These are phyloP conservation scores for Cryptoblepharus egeriae DNA, from an alignment of 2,797 vertebrate species.

Conservation along the genomic window DNA sequence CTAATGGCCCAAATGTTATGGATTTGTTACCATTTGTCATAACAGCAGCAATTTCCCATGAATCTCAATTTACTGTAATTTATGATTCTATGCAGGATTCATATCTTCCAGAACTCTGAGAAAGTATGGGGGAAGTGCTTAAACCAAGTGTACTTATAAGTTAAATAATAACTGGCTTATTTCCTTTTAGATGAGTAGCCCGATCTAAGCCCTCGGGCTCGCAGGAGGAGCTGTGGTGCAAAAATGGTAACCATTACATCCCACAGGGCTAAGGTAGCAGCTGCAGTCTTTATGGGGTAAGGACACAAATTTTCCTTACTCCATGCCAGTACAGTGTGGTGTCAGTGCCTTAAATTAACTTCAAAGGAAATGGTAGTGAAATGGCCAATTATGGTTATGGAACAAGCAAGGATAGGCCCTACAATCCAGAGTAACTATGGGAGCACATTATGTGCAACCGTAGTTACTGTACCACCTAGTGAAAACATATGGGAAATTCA, in stretches of 20 bases:
- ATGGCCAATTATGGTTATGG: background rate
- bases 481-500: too few species aligned
- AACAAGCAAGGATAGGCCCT: background rate
- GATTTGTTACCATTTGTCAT: constrained; percentile 14
- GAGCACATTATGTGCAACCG: too few species aligned
- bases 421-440: too few species aligned
- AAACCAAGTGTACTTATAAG: background rate
- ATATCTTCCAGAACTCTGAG: background rate
- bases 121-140: background rate
- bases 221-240: too few species aligned
- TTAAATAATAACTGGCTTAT: background rate
- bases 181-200: background rate
- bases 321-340: too few species aligned
- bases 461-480: too few species aligned
- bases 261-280: too few species aligned
- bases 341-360: constrained; percentile 3
- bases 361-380: background rate
- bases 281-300: too few species aligned
- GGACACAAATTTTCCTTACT: too few species aligned
- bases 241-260: too few species aligned
- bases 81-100: background rate
- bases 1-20: constrained; percentile 26
- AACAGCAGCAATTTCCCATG: background rate
- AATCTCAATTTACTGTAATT: background rate
- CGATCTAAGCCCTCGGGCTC: too few species aligned